Percentiles rank a stretch among this genome's conserved stretches.
Conservation (phyloP, 2,797 vertebrate species). For the Tamandua tetradactyla region DNA sequence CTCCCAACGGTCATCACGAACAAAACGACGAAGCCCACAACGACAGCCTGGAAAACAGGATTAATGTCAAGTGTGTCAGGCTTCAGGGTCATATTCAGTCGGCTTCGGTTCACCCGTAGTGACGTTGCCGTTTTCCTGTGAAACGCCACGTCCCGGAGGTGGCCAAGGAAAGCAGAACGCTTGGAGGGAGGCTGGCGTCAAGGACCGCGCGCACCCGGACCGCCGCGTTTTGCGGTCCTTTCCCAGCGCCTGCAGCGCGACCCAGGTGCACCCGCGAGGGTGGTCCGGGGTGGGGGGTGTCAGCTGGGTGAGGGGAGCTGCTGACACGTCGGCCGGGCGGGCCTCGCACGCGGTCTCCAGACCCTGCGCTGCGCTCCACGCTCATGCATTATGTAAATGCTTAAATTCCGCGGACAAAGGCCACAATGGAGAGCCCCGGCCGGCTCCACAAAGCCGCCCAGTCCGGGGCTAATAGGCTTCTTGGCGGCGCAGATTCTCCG, state of each 20-base stretch:
- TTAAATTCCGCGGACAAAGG: constrained; percentile 69
- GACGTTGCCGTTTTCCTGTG: not conserved
- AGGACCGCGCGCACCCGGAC: not conserved
- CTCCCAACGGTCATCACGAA: not conserved
- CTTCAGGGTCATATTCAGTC: not conserved
- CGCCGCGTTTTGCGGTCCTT: not conserved
- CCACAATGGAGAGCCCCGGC: constrained; percentile 73
- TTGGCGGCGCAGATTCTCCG: constrained; percentile 69
- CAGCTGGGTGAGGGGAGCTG: not conserved
- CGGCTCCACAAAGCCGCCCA: constrained; percentile 76
- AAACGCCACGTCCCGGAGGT: not conserved
- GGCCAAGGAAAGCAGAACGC: not conserved
- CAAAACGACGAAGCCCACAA: not conserved
- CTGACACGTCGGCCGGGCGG: fast-evolving
- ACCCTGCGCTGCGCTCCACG: constrained; percentile 49
- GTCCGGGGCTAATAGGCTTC: constrained; percentile 75
- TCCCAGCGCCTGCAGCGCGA: not conserved
- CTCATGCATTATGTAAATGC: constrained; percentile 79
- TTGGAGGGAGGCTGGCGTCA: not conserved
- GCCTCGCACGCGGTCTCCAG: not conserved
- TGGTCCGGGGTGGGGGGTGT: not conserved
- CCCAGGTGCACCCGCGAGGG: not conserved
- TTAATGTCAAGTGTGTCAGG: not conserved
- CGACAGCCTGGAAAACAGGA: not conserved
- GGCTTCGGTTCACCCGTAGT: not conserved